These are phyloP conservation scores for Piscicola geometra DNA, from an alignment of 2,888 invertebrate species.

Conservation along the genomic window DNA sequence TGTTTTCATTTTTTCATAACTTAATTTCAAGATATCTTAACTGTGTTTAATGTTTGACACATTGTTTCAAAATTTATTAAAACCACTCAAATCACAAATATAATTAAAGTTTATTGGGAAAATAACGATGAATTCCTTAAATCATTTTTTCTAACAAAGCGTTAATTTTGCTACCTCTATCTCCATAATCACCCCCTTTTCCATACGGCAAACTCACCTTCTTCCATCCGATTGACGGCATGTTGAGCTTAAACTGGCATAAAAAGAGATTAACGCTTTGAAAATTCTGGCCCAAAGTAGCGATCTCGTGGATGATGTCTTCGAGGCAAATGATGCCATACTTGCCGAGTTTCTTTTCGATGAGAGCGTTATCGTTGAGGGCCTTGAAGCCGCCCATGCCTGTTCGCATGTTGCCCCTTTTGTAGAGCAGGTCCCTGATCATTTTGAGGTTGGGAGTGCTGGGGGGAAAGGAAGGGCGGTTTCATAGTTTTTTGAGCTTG, in stretches of 20 bases:
- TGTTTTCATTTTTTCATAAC: no score
- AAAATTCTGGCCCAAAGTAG: slow-evolving; percentile 30
- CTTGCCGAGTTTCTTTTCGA: slow-evolving; percentile 35
- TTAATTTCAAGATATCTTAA: no score
- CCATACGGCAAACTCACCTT: slow-evolving; percentile 14
- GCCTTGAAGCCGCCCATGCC: not conserved
- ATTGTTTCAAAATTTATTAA: no score
- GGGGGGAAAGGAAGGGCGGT: not conserved
- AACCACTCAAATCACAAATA: no score
- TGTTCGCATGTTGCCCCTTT: not conserved
- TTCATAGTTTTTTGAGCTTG: no score
- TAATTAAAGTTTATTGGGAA: no score
- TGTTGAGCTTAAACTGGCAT: slow-evolving; percentile 36
- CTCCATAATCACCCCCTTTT: slow-evolving; percentile 28
- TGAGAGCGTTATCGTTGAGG: slow-evolving; percentile 19
- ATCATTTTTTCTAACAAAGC: slow-evolving; percentile 26
- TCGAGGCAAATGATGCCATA: slow-evolving; percentile 37
- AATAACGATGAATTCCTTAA: no score
- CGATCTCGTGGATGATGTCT: slow-evolving; percentile 37
- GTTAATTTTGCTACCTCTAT: slow-evolving; percentile 30
- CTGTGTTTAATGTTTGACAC: no score
- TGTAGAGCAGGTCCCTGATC: not conserved
- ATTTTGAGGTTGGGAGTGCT: slow-evolving; percentile 10
- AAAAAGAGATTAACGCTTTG: slow-evolving; percentile 35
- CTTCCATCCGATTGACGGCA: slow-evolving; percentile 36